Evolutionary conservation across 2,113 vertebrate genomes (phyloP), one percentile per base, ranked within the genome.

Genomic region (Microcebus tavaratra): DNA sequence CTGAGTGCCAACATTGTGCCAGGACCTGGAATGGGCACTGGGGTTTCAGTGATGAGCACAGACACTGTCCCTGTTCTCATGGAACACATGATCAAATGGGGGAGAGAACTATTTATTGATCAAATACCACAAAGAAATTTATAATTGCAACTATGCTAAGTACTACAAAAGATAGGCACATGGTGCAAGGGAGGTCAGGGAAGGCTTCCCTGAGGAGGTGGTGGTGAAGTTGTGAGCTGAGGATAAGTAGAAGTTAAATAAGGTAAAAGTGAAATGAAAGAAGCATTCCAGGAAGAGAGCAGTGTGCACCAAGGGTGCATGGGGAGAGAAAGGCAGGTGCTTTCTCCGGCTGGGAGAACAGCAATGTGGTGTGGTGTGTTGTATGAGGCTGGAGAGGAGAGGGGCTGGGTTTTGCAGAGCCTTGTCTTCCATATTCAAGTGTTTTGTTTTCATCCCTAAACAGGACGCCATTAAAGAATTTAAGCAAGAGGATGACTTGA

Each of bases 191-290:
- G 7, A 59, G 6, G 1, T 42, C 3, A 18, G 31, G 36, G 21
- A 79, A 67, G 45, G 18, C n/a, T 75, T 76, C 21, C 15, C 13
- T 21, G 10, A 68, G 8, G 31, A 90, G 27, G 39, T 29, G n/a
- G 18, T 84, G 63, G 61, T 91, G 39, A 89, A 34, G 3, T 53
- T 92, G 57, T 57, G 48, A 92, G 83, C 21, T 73, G 70, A 85
- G 61, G 12, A 34, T 61, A 48, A 59, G 12, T 4, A 67, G 34
- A 78, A 57, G 8, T 80, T 87, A 88, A 72, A 86, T 50, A 14
- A 14, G 39, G 18, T 34, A 20, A 83, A 65, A 90, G 39, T 90
- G 76, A 90, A 89, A 80, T 29, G 79, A 36, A 89, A 67, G 36
- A 45, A 85, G 14, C 6, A 42, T 70, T 59, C 23, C 7, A 13